Conservation (phyloP, 2,888 invertebrate genomes). For the Agriopis marginaria region DNA sequence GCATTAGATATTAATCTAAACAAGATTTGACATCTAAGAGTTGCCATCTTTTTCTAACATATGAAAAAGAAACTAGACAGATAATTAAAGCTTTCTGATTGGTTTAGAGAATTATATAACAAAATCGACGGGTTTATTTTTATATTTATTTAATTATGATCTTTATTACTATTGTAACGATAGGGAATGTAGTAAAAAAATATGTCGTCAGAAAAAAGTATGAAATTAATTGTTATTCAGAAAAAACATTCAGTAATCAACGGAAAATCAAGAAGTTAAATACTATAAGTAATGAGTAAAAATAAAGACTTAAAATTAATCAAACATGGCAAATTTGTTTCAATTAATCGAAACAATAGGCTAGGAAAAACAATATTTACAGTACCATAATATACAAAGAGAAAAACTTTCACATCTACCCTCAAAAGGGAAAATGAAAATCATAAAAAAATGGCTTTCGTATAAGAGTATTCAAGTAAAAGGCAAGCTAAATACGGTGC, state of each 20-base stretch:
- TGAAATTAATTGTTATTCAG: not conserved
- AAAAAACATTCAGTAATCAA: constrained; percentile 17
- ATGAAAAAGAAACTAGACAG: not conserved
- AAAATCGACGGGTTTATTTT: not conserved
- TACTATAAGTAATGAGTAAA: constrained; percentile 35
- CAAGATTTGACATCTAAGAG: not conserved
- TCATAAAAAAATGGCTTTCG: too few relatives aligned
- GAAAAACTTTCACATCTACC: constrained; percentile 28
- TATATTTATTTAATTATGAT: not conserved
- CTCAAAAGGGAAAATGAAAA: constrained; percentile 7
- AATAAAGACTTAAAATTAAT: constrained; percentile 53
- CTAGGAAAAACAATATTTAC: constrained; percentile 76
- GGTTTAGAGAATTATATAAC: not conserved
- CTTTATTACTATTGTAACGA: not conserved
- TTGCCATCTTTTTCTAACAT: not conserved
- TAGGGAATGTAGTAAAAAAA: not conserved
- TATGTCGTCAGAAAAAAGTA: too few relatives aligned
- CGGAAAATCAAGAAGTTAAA: constrained; percentile 7
- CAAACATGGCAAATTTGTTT: constrained; percentile 68
- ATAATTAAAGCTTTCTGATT: not conserved
- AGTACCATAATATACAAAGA: constrained; percentile 70
- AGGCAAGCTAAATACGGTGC: too few relatives aligned
- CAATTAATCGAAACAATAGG: constrained; percentile 54
- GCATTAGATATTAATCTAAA: too few relatives aligned
- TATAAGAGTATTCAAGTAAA: too few relatives aligned